phyloP scores from a whole-genome alignment of 2,888 invertebrate genomes.

The Coelinius sp. region DNA sequence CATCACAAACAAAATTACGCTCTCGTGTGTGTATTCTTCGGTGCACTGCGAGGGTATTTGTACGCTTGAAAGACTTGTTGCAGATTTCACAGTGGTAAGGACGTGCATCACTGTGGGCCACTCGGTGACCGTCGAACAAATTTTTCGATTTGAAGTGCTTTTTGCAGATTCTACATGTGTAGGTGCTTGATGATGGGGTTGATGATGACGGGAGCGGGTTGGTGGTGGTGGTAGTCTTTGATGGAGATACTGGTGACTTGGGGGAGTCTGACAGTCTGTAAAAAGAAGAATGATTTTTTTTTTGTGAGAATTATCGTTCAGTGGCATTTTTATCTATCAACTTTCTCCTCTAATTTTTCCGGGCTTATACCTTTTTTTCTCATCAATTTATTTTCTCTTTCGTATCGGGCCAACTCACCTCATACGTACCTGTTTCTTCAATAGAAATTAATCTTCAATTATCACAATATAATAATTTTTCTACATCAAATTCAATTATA shows the following conservation, averaged over 20 bases:
- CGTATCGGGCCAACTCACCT: background rate
- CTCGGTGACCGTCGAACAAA: constrained; percentile 59
- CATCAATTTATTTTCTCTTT: too few species aligned
- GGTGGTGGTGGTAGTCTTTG: background rate
- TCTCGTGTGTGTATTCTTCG: constrained; percentile 62
- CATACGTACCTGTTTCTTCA: constrained; percentile 30
- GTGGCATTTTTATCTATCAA: too few species aligned
- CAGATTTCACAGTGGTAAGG: constrained; percentile 63
- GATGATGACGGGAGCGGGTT: too few species aligned
- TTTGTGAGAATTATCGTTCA: background rate
- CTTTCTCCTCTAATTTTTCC: too few species aligned
- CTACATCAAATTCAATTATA: background rate
- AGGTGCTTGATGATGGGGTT: background rate
- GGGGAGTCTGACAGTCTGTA: background rate
- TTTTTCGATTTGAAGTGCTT: constrained; percentile 60
- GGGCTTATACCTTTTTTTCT: background rate
- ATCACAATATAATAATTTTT: background rate
- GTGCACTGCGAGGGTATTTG: constrained; percentile 62
- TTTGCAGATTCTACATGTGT: constrained; percentile 56
- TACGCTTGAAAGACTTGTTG: constrained; percentile 62
- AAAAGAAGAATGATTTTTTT: background rate
- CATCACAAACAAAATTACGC: constrained; percentile 62
- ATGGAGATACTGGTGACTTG: background rate
- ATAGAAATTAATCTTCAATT: background rate
- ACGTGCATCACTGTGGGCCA: constrained; percentile 61